Base-by-base conservation (phyloP, 2,113 vertebrate genomes). In the Eurystomus gularis region DNA sequence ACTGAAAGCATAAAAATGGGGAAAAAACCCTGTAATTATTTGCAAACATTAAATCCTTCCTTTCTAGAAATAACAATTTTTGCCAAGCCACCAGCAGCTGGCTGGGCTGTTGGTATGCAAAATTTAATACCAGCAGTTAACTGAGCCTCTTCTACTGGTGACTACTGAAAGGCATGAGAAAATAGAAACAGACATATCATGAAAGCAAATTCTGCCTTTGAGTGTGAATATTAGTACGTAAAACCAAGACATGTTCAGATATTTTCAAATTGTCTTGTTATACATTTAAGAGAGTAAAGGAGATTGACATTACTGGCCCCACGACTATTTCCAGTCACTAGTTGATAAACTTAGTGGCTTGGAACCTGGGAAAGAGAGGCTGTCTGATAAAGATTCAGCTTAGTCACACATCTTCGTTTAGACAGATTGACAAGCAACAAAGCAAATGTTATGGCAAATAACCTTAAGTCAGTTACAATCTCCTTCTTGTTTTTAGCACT, bases 311-410 rank as follows among this genome's bases (percentile, higher is more conserved):
- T 51, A 55, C 51, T 73, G 76, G 29, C 20, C 55, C 62, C 7
- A 3, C 51, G n/a, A 19, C 33, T 57, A 35, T 81, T 93, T 77
- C 61, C 24, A 69, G 70, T 96, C 70, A 77, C 37, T 10, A 68
- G 64, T 79, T 96, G 93, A 93, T 93, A 94, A 95, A 90, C 29
- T 55, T 82, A 82, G 12, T 88, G 90, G 48, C 65, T 90, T 13
- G 33, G 94, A 97, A 88, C 85, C 25, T 54, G 39, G 51, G 40
- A 90, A 62, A 83, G 39, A 78, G 39, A 86, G 31, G 17, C 49
- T 52, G 49, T 29, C 39, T 55, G 28, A 71, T 28, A 35, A 72
- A 90, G 44, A 75, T n/a, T 20, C 72, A 31, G 69, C 24, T 65
- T 75, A 78, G 15, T 89, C 77, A 90, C 64, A 65, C 6, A 5